Conservation (phyloP, 2,113 vertebrate genomes). For the Eira barbara region DNA sequence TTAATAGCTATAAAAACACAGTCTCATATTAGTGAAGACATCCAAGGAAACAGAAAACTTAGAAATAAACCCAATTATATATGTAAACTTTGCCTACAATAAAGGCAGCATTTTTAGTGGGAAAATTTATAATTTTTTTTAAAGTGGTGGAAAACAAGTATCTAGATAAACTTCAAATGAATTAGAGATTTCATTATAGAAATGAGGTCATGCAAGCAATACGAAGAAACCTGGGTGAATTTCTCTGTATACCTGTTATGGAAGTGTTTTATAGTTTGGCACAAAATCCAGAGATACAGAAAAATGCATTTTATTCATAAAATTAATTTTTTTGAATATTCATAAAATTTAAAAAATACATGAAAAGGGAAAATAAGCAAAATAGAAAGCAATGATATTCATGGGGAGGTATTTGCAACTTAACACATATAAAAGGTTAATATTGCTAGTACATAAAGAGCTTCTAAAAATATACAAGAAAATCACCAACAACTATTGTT, state of each 20-base stretch:
- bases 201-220: background rate
- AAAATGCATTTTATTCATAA: background rate
- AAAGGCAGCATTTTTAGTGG: background rate
- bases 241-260: background rate
- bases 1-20: background rate
- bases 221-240: background rate
- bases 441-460: background rate
- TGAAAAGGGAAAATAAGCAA: background rate
- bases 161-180: background rate
- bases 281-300: background rate
- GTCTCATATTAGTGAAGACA: background rate
- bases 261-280: background rate
- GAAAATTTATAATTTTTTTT: background rate
- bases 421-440: background rate
- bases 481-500: background rate
- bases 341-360: background rate
- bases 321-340: background rate
- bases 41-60: background rate
- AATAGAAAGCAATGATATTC: background rate
- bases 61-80: background rate
- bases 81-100: background rate
- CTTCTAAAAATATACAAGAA: background rate
- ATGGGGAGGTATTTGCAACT: background rate
- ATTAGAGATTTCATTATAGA: background rate
- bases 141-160: background rate